A percentile compares a stretch with the other conserved stretches of the same genome.
Conservation (phyloP, 2,888 invertebrate genomes). For the Diarsia dahlii region DNA sequence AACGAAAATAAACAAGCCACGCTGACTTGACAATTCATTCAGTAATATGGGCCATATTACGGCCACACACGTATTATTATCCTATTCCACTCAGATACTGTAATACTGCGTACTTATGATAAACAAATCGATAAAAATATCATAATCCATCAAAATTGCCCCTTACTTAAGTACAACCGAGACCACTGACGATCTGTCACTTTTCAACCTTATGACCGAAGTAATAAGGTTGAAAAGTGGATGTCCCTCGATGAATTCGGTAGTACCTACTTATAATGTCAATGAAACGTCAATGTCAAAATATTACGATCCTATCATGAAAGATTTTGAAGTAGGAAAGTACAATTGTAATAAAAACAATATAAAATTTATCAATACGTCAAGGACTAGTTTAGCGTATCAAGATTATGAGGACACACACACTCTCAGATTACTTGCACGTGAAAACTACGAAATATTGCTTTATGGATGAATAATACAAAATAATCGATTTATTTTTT, state of each 20-base stretch:
- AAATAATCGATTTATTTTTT: not conserved
- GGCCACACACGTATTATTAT: constrained; percentile 15
- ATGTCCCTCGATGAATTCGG: too few species aligned
- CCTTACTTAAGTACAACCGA: not conserved
- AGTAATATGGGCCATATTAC: not conserved
- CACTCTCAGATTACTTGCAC: constrained; percentile 4
- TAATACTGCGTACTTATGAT: not conserved
- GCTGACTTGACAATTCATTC: constrained; percentile 6
- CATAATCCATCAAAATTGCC: constrained; percentile 29
- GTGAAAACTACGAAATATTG: constrained; percentile 8
- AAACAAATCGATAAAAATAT: constrained; percentile 27
- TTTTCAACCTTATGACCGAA: too few species aligned
- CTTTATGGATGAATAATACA: constrained; percentile 23
- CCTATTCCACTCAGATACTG: constrained; percentile 2
- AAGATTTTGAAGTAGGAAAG: constrained; percentile 20
- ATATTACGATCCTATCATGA: not conserved
- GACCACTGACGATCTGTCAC: too few species aligned
- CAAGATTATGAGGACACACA: constrained; percentile 21
- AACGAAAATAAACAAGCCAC: constrained; percentile 8
- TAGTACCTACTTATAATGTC: not conserved
- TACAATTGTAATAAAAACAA: constrained; percentile 11
- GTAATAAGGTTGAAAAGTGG: too few species aligned
- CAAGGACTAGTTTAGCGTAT: constrained; percentile 33
- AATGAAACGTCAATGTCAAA: constrained; percentile 21
- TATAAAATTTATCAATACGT: constrained; percentile 28